These are phyloP conservation scores for Nannobrachium achirus DNA, from an alignment of 2,113 vertebrate species.

Conservation along the genomic window DNA sequence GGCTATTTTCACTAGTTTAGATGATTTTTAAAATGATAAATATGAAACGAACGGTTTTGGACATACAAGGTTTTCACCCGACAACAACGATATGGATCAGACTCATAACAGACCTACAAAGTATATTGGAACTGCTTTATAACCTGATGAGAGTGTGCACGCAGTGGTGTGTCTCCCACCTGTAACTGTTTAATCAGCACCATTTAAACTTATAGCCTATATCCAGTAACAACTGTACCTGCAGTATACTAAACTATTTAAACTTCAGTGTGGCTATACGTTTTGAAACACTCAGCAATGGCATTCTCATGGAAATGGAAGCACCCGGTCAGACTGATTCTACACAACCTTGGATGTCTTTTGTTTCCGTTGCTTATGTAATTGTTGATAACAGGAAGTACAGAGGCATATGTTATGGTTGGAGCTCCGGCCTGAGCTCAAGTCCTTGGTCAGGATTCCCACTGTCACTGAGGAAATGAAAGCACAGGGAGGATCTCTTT, in stretches of 20 bases:
- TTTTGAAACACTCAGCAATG: conserved; percentile 28
- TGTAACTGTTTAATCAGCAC: too few species aligned
- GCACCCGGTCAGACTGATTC: conserved; percentile 12
- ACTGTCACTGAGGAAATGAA: conserved; percentile 74
- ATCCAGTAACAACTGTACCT: neutral
- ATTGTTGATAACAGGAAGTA: conserved; percentile 74
- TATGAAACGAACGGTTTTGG: too few species aligned
- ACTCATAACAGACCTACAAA: neutral
- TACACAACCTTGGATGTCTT: conserved; percentile 50
- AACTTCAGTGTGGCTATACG: neutral
- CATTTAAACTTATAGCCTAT: too few species aligned
- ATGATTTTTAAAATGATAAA: too few species aligned
- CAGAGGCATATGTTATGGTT: conserved; percentile 65
- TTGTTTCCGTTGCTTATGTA: conserved; percentile 63
- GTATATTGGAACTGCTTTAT: neutral
- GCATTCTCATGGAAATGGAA: conserved; percentile 43
- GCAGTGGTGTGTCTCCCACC: neutral
- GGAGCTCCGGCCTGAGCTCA: conserved; percentile 55
- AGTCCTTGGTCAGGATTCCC: conserved; percentile 66
- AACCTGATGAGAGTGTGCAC: neutral
- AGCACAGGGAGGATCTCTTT: conserved; percentile 67
- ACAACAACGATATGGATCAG: neutral
- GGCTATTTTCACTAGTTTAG: too few species aligned
- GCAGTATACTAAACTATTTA: neutral
- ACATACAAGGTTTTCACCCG: too few species aligned